A percentile compares a stretch with the other conserved stretches of the same genome.
Conservation (phyloP, 2,113 vertebrate genomes). For the Vidua macroura region DNA sequence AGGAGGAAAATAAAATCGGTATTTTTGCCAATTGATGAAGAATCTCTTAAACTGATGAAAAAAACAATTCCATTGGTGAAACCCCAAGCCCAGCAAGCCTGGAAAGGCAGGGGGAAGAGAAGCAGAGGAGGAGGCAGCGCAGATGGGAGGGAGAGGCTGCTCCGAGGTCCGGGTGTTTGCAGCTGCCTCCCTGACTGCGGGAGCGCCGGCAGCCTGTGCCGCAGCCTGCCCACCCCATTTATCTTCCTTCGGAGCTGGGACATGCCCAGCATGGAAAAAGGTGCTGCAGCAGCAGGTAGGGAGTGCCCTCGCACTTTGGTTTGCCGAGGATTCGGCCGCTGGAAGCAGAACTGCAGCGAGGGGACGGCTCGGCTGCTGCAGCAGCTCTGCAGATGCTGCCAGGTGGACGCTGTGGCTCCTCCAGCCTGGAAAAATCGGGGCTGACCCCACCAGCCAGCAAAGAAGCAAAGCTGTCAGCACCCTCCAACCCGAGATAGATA, state of each 20-base stretch:
- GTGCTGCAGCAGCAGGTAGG: background rate
- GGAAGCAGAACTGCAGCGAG: background rate
- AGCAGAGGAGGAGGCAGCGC: background rate
- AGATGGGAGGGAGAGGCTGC: background rate
- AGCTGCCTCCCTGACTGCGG: background rate
- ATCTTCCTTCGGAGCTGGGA: background rate
- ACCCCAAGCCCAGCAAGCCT: background rate
- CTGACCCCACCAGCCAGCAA: background rate
- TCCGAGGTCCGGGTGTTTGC: background rate
- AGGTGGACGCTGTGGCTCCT: background rate
- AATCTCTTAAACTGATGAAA: background rate
- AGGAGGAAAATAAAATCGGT: accelerated
- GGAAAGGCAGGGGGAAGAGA: background rate
- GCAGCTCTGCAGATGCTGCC: background rate
- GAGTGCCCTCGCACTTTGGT: accelerated
- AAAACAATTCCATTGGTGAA: background rate
- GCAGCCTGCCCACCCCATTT: background rate
- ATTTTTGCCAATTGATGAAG: background rate
- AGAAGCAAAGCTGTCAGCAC: background rate
- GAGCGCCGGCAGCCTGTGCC: background rate
- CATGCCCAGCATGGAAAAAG: background rate
- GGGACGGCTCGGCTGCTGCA: background rate
- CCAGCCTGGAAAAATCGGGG: background rate
- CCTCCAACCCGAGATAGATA: accelerated
- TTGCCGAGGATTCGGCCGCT: accelerated